Base-by-base conservation (phyloP, 2,888 invertebrate species). In the Tuta absoluta region DNA sequence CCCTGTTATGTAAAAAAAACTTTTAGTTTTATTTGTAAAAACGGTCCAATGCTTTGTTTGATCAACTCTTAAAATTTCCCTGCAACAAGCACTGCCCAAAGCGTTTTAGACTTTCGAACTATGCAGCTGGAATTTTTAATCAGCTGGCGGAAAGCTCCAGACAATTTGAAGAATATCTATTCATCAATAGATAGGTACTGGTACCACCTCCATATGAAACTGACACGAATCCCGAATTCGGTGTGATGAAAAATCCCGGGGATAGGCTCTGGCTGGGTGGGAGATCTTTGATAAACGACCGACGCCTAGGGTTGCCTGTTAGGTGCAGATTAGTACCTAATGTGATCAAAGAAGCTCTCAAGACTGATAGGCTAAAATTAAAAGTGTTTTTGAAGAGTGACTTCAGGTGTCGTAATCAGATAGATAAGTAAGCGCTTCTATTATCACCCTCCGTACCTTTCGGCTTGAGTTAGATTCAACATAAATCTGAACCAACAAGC, bases 251-350 rank as follows among this genome's bases (percentile, higher is more conserved):
- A 61, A 61, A 61, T 49, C 33, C 48, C 48, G 28, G 48, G 61
- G 28, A 61, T 61, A 61, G 61, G 49, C 41, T 45, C 45, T 24
- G 33, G 48, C 45, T 19, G 58, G 45, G 12, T 51, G 38, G 49
- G 33, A 64, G 64, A 64, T 64, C 53, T 62, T 62, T 62, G 62
- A 64, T 61, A 64, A 61, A 61, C 60, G 64, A 61, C 28, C 58
- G 49, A n/a, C 4, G 33, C 33, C 10, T 33, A 33, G 33, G 33
- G 33, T 33, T 33, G 33, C 33, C 33, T 33, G 33, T 33, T 33
- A 33, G 33, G 33, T 8, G 33, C 33, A 5, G 8, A 33, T 33
- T 33, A 8, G 33, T 33, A 33, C 33, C 33, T 33, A 3, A 33
- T 33, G 4, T 8, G 1, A 8, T 33, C 10, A 33, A 33, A 33